Evolutionary conservation across 1,140 invertebrate species (phyloP).

Genomic region (Hylyphantes graminicola): DNA sequence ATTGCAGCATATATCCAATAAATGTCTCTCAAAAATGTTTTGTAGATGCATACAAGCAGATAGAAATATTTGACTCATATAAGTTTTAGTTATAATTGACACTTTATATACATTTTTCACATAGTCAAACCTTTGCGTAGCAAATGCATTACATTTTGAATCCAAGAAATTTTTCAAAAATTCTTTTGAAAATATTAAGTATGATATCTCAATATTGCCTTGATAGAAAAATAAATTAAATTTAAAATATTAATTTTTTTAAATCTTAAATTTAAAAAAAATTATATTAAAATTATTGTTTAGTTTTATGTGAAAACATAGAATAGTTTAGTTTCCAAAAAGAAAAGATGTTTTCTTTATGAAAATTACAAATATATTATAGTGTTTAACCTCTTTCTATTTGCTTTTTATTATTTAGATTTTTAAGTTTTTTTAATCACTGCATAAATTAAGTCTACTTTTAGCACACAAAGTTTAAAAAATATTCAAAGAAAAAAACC

Average conservation of each 20-base stretch:
- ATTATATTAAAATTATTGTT: not conserved
- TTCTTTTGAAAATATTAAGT: not conserved
- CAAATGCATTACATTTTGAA: not conserved
- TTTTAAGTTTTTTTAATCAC: too few species aligned
- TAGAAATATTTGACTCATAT: conserved; percentile 14
- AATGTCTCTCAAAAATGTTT: conserved; percentile 22
- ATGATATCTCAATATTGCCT: not conserved
- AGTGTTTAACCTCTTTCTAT: too few species aligned
- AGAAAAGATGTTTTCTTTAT: too few species aligned
- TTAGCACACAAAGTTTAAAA: too few species aligned
- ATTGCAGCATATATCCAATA: conserved; percentile 4
- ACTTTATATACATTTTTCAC: not conserved
- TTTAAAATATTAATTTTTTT: not conserved
- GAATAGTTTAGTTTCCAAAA: too few species aligned
- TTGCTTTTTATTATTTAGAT: too few species aligned
- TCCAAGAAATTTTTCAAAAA: not conserved
- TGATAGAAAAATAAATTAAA: not conserved
- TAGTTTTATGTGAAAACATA: too few species aligned
- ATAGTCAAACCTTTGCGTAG: not conserved
- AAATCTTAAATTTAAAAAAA: not conserved
- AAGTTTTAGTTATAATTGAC: conserved; percentile 2
- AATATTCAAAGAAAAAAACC: too few species aligned
- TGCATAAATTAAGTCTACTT: too few species aligned
- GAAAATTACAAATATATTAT: too few species aligned
- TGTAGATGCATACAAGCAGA: conserved; percentile 12